Evolutionary conservation across 2,113 vertebrate genomes (phyloP).

Genomic region (Falcunculus frontatus): DNA sequence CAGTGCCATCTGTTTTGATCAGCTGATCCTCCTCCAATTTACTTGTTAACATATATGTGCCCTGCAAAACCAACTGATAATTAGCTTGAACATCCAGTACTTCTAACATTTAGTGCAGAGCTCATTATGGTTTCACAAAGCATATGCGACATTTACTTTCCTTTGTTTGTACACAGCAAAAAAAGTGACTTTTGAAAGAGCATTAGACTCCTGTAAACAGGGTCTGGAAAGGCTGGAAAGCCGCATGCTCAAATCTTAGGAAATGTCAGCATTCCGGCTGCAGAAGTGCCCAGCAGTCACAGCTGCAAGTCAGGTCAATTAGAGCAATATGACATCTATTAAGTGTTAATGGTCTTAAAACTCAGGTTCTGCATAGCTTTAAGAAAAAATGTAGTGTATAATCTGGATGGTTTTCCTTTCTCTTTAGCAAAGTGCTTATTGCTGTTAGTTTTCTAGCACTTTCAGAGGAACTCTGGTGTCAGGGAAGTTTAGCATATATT

Average conservation of each 20-base stretch:
- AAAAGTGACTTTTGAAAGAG: background rate
- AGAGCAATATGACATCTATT: background rate
- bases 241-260: background rate
- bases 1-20: background rate
- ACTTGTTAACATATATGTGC: background rate
- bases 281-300: background rate
- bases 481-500: background rate
- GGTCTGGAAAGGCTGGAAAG: background rate
- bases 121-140: slow-evolving; percentile 17
- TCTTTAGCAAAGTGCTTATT: background rate
- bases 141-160: slow-evolving; percentile 29
- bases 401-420: background rate
- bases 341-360: background rate
- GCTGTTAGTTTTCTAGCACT: background rate
- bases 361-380: background rate
- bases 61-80: background rate
- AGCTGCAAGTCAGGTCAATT: background rate
- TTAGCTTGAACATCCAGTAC: background rate
- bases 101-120: background rate
- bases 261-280: background rate
- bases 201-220: background rate
- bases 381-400: background rate
- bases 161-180: background rate
- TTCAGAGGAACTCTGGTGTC: background rate
- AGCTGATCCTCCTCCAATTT: background rate